Percentiles rank a stretch among this genome's conserved stretches.
phyloP scores from a whole-genome alignment of 1,140 invertebrate species.

The Aphis craccivora region DNA sequence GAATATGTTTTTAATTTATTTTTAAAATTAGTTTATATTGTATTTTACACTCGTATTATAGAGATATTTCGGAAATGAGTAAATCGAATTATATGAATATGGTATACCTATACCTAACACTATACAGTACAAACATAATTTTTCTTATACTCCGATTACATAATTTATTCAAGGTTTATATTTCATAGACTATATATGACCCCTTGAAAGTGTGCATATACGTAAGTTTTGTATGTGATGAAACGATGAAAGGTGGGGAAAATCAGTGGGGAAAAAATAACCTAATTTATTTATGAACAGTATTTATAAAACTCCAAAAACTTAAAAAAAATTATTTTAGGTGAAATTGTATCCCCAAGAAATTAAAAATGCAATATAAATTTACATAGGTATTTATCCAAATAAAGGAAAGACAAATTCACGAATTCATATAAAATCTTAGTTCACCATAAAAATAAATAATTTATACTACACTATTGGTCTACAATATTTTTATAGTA shows the following conservation, averaged over 20 bases:
- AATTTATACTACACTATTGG: too few species aligned
- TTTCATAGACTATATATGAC: neutral
- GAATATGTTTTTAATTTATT: neutral
- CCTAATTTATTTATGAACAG: neutral
- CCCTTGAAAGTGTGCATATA: neutral
- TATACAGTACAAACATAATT: neutral
- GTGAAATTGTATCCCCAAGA: too few species aligned
- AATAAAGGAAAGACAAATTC: neutral
- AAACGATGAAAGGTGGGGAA: neutral
- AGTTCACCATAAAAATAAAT: too few species aligned
- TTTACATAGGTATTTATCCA: neutral
- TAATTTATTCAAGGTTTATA: neutral
- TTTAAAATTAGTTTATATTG: neutral
- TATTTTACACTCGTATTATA: neutral
- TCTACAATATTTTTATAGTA: too few species aligned
- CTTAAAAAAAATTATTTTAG: too few species aligned
- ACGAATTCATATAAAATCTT: neutral
- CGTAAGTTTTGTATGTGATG: neutral
- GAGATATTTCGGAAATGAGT: neutral
- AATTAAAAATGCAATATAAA: too few species aligned
- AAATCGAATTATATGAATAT: neutral
- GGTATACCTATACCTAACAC: neutral
- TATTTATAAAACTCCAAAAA: too few species aligned
- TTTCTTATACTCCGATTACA: neutral
- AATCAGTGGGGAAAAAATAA: neutral